Conservation (phyloP, 2,797 vertebrate species). For the Sebastes hopkinsi region DNA sequence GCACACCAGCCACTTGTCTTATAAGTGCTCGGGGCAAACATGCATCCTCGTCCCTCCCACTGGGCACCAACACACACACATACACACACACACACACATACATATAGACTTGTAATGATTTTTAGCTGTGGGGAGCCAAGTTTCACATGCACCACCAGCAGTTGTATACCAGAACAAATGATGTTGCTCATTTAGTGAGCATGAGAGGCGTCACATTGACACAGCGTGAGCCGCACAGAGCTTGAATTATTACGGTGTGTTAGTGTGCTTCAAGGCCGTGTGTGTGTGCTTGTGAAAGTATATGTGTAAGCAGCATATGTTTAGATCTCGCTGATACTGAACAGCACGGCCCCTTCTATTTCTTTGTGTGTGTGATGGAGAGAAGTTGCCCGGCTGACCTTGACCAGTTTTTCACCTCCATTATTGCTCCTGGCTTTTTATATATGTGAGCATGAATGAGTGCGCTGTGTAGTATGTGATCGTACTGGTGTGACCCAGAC, state of each 20-base stretch:
- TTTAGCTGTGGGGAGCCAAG: conserved; percentile 50
- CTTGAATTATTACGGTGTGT: background rate
- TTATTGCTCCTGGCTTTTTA: conserved; percentile 26
- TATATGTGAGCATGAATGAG: conserved; percentile 28
- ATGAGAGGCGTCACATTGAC: conserved; percentile 3
- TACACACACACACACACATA: conserved; percentile 17
- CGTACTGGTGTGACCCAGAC: background rate
- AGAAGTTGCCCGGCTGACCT: conserved; percentile 46
- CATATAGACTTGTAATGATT: conserved; percentile 60
- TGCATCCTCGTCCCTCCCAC: conserved; percentile 41
- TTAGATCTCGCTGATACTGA: background rate
- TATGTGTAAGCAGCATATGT: background rate
- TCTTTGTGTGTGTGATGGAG: background rate
- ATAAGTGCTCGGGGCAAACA: conserved; percentile 27
- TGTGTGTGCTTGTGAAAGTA: background rate
- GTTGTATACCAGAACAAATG: conserved; percentile 38
- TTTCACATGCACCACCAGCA: conserved; percentile 39
- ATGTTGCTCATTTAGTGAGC: conserved; percentile 38
- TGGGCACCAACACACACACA: conserved; percentile 45
- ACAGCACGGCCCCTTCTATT: background rate
- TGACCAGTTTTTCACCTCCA: conserved; percentile 56
- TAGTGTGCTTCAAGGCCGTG: background rate
- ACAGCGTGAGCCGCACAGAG: background rate
- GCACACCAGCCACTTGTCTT: conserved; percentile 14
- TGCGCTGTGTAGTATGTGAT: conserved; percentile 10